Evolutionary conservation across 2,888 invertebrate genomes (phyloP).

Genomic region (Leucania comma): DNA sequence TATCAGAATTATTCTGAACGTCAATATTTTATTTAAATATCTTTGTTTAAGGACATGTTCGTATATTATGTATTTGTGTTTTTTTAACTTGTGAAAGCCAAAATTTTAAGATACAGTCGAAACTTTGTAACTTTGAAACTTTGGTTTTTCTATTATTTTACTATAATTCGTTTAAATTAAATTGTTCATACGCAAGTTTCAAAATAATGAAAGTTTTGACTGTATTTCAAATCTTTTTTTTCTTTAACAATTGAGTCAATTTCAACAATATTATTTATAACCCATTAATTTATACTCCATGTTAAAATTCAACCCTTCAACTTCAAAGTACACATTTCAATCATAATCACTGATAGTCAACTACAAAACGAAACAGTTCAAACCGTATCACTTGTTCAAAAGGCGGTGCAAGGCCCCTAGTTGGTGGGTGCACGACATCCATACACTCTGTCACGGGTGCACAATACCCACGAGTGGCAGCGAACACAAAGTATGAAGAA

Average conservation of each 20-base stretch:
- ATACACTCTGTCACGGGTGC: conserved; percentile 3
- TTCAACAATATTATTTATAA: conserved; percentile 36
- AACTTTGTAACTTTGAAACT: not conserved
- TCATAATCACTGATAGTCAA: conserved; percentile 47
- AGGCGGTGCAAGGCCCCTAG: conserved; percentile 58
- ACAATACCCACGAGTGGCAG: conserved; percentile 10
- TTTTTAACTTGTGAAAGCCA: not conserved
- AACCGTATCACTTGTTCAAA: conserved; percentile 58
- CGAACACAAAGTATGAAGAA: not conserved
- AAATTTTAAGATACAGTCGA: conserved; percentile 15
- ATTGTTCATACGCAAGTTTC: not conserved
- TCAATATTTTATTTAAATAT: conserved; percentile 12
- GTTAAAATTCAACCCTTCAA: conserved; percentile 51
- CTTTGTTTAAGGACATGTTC: conserved; percentile 18
- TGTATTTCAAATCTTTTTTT: conserved; percentile 18
- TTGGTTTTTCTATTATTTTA: conserved; percentile 4
- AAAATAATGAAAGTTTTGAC: not conserved
- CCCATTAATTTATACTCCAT: conserved; percentile 35
- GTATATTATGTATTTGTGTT: conserved; percentile 17
- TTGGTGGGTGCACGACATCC: not conserved
- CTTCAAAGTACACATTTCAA: conserved; percentile 30
- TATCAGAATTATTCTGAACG: conserved; percentile 41
- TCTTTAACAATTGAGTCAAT: conserved; percentile 29
- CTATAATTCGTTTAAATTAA: not conserved
- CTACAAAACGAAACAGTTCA: conserved; percentile 54